Percentiles rank a stretch among this genome's conserved stretches.
These are phyloP conservation scores for Siderastrea siderea DNA, from an alignment of 92 coral and sea anemone genomes.

Conservation along the genomic window DNA sequence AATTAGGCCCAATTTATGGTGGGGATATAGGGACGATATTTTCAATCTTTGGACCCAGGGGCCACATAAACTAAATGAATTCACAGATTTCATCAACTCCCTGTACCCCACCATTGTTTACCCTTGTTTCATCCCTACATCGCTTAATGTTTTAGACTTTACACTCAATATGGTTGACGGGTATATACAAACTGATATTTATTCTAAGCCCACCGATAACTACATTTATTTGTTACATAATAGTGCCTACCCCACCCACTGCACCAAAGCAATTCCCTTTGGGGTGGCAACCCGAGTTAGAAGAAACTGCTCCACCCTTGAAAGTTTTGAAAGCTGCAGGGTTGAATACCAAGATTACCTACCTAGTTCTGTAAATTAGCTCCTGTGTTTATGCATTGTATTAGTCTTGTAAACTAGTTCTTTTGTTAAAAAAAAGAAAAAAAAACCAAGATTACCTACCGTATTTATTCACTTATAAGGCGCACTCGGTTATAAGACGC, in stretches of 20 bases:
- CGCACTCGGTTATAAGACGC: too few relatives aligned
- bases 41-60: constrained; percentile 42
- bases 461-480: too few relatives aligned
- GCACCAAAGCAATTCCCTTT: neutral
- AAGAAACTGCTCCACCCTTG: neutral
- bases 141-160: neutral
- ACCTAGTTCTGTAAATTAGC: too few relatives aligned
- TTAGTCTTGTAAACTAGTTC: too few relatives aligned
- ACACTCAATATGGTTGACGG: neutral
- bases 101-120: neutral
- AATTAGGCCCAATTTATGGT: constrained; percentile 40
- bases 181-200: neutral
- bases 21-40: constrained; percentile 47
- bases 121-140: too few relatives aligned
- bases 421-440: too few relatives aligned
- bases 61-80: constrained; percentile 14
- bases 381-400: too few relatives aligned
- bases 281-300: neutral
- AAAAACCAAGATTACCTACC: too few relatives aligned
- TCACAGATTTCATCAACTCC: constrained; percentile 15
- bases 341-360: neutral
- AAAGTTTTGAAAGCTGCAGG: neutral
- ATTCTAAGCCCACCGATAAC: constrained; percentile 1
- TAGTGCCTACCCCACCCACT: neutral
- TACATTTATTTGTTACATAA: neutral